phyloP scores from a whole-genome alignment of 2,888 invertebrate genomes.

The Nasonovia ribisnigri region DNA sequence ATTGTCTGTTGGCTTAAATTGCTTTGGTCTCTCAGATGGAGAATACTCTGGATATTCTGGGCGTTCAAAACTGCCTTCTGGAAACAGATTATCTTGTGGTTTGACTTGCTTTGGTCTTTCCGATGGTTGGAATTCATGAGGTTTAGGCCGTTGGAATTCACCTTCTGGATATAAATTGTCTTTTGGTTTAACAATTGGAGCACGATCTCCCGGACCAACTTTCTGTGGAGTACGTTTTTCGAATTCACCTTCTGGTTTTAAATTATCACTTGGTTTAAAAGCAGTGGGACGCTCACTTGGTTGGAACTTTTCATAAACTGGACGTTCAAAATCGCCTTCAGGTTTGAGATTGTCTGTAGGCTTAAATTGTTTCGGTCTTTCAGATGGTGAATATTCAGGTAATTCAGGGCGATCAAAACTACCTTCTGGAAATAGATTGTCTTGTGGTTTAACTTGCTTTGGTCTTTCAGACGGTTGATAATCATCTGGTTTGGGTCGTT shows the following conservation, averaged over 20 bases:
- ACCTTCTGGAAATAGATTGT: slow-evolving; percentile 75
- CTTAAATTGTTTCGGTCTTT: slow-evolving; percentile 71
- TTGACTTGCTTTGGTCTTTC: slow-evolving; percentile 71
- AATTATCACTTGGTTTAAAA: slow-evolving; percentile 73
- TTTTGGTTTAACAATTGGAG: slow-evolving; percentile 75
- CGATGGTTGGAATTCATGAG: slow-evolving; percentile 67
- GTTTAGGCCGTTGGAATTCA: slow-evolving; percentile 71
- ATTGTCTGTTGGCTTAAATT: slow-evolving; percentile 70
- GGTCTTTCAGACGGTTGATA: slow-evolving; percentile 70
- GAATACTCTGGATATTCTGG: slow-evolving; percentile 69
- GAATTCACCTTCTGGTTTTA: slow-evolving; percentile 72
- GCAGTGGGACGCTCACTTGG: slow-evolving; percentile 73
- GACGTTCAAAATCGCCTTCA: slow-evolving; percentile 70
- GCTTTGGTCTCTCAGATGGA: slow-evolving; percentile 69
- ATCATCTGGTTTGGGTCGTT: slow-evolving; percentile 68
- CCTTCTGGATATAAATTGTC: slow-evolving; percentile 73
- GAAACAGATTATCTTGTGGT: slow-evolving; percentile 72
- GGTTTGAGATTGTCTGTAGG: slow-evolving; percentile 74
- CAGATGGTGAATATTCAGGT: slow-evolving; percentile 71
- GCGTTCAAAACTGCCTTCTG: slow-evolving; percentile 71
- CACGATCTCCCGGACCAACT: slow-evolving; percentile 74
- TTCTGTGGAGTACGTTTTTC: slow-evolving; percentile 69
- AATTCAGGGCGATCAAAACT: slow-evolving; percentile 73
- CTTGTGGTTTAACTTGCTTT: slow-evolving; percentile 70
- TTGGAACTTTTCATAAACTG: slow-evolving; percentile 71